These are phyloP conservation scores for Acanthopagrus latus DNA, from an alignment of 2,797 vertebrate species.

Conservation along the genomic window DNA sequence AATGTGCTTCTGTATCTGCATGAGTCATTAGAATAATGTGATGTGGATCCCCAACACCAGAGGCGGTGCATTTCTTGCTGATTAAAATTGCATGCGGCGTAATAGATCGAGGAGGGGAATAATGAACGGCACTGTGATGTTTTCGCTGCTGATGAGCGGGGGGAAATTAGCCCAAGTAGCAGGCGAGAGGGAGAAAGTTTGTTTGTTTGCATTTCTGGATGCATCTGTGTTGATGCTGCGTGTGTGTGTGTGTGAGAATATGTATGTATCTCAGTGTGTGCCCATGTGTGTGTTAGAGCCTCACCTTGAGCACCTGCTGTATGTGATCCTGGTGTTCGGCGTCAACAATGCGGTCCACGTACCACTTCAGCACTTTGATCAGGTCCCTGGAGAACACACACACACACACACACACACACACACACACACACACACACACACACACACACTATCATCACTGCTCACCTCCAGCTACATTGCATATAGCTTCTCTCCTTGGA, in stretches of 20 bases:
- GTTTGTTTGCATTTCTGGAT: conserved; percentile 40
- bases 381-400: conserved; percentile 88
- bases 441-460: conserved; percentile 28
- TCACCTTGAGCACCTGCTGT: conserved; percentile 97
- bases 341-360: conserved; percentile 97
- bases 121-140: conserved; percentile 17
- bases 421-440: conserved; percentile 13
- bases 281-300: conserved; percentile 12
- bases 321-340: conserved; percentile 97
- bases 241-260: too few relatives aligned
- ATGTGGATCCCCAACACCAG: conserved; percentile 58
- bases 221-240: not conserved
- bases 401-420: conserved; percentile 24
- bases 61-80: conserved; percentile 52
- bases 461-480: conserved; percentile 29
- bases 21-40: conserved; percentile 64
- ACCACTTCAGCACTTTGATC: conserved; percentile 99
- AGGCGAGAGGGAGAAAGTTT: conserved; percentile 14
- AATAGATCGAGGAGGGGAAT: conserved; percentile 42
- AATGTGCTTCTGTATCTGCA: conserved; percentile 35
- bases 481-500: conserved; percentile 6
- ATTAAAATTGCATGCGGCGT: conserved; percentile 62
- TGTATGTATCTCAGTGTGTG: not conserved
- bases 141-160: conserved; percentile 30
- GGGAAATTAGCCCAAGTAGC: conserved; percentile 40